Evolutionary conservation across 2,888 invertebrate species (phyloP).

Genomic region (Lottia scabra): DNA sequence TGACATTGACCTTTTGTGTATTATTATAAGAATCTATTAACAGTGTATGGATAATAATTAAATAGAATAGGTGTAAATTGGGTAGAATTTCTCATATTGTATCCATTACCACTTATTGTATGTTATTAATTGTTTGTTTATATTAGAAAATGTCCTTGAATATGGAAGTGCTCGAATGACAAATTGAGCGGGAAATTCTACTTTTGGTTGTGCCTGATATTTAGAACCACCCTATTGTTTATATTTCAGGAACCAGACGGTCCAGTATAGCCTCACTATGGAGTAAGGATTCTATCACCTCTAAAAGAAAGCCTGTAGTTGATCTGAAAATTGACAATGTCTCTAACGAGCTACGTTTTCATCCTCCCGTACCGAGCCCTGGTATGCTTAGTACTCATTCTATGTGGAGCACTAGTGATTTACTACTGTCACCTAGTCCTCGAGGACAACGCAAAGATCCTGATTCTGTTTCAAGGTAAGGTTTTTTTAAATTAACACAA

Average conservation of each 20-base stretch:
- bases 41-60: too few species aligned
- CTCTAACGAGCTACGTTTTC: constrained; percentile 27
- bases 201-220: too few species aligned
- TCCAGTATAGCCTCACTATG: constrained; percentile 32
- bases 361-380: constrained; percentile 43
- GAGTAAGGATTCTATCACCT: constrained; percentile 18
- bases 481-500: background rate
- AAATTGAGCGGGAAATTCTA: too few species aligned
- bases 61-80: too few species aligned
- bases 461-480: constrained; percentile 33
- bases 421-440: constrained; percentile 12
- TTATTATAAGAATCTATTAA: too few species aligned
- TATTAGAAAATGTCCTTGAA: too few species aligned
- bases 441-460: constrained; percentile 15
- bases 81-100: too few species aligned
- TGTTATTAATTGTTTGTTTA: too few species aligned
- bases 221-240: background rate
- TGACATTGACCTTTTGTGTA: too few species aligned
- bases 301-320: constrained; percentile 25
- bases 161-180: too few species aligned
- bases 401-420: constrained; percentile 48
- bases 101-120: too few species aligned
- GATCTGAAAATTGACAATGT: constrained; percentile 38
- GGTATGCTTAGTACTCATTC: constrained; percentile 53
- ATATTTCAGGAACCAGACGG: constrained; percentile 27